A percentile compares a stretch with the other conserved stretches of the same genome.
Evolutionary conservation across 2,888 invertebrate species (phyloP).

Genomic region (Phoenoteleia sp.): DNA sequence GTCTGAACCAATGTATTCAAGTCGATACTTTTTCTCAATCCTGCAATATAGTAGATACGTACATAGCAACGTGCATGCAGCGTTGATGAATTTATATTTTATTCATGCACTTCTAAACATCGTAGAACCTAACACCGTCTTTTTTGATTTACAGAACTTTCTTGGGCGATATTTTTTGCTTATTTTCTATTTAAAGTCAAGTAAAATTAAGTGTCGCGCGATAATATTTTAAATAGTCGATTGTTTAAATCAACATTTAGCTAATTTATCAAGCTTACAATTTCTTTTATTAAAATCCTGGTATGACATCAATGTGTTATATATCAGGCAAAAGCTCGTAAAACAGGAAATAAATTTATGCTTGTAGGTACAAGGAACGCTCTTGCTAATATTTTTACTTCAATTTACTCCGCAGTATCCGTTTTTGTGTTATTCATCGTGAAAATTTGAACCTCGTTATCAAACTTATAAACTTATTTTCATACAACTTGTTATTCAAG

Average conservation of each 20-base stretch:
- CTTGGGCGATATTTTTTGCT: conserved; percentile 29
- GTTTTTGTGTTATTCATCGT: conserved; percentile 44
- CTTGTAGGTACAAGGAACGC: conserved; percentile 16
- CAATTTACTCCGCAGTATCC: conserved; percentile 29
- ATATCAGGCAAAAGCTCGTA: conserved; percentile 5
- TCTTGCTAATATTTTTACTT: conserved; percentile 53
- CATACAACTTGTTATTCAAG: conserved; percentile 30
- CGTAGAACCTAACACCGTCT: conserved; percentile 53
- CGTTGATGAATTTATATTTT: conserved; percentile 82
- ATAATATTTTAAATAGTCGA: neutral
- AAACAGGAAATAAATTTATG: conserved; percentile 44
- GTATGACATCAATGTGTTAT: neutral
- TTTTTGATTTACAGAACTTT: conserved; percentile 58
- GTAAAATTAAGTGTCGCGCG: neutral
- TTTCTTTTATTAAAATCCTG: neutral
- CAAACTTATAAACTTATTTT: conserved; percentile 33
- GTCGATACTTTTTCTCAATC: conserved; percentile 59
- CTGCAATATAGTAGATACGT: conserved; percentile 55
- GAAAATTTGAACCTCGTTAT: conserved; percentile 46
- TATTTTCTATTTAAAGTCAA: conserved; percentile 14
- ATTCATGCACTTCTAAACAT: conserved; percentile 77
- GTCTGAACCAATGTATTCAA: conserved; percentile 59
- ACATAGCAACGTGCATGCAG: conserved; percentile 68
- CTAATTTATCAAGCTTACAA: neutral
- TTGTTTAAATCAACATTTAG: neutral